Evolutionary conservation across 1,140 invertebrate species (phyloP).

Genomic region (Argopecten irradians): DNA sequence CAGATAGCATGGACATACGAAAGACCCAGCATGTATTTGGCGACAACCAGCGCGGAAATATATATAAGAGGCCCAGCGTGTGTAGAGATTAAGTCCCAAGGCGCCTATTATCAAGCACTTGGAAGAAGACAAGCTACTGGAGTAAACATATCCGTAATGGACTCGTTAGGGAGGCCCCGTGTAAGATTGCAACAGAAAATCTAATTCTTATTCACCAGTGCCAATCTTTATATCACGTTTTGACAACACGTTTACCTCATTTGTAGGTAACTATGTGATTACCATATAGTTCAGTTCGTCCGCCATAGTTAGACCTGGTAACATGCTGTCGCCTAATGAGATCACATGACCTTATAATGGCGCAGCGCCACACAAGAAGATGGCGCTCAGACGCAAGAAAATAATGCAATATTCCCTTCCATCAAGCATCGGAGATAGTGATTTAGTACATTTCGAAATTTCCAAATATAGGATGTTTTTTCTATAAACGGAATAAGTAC

Average conservation of each 20-base stretch:
- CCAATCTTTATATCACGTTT: constrained; percentile 2
- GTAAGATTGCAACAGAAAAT: not conserved
- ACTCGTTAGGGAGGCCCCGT: not conserved
- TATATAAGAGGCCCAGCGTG: not conserved
- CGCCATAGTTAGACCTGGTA: not conserved
- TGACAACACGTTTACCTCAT: constrained; percentile 7
- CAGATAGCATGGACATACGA: not conserved
- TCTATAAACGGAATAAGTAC: not conserved
- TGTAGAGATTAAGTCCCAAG: not conserved
- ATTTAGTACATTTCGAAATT: not conserved
- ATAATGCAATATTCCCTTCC: not conserved
- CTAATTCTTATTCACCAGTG: not conserved
- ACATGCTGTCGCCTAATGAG: not conserved
- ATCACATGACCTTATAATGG: not conserved
- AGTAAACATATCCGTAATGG: not conserved
- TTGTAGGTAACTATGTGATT: not conserved
- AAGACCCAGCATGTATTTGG: no score
- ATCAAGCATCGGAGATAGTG: not conserved
- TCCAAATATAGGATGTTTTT: not conserved
- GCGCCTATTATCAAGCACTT: not conserved
- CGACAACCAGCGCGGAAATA: no score
- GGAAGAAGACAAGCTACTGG: not conserved
- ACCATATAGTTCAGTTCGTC: not conserved
- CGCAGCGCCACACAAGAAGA: not conserved
- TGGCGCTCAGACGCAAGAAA: not conserved